Conservation (phyloP, 2,797 vertebrate genomes). For the Sebastes reedi region DNA sequence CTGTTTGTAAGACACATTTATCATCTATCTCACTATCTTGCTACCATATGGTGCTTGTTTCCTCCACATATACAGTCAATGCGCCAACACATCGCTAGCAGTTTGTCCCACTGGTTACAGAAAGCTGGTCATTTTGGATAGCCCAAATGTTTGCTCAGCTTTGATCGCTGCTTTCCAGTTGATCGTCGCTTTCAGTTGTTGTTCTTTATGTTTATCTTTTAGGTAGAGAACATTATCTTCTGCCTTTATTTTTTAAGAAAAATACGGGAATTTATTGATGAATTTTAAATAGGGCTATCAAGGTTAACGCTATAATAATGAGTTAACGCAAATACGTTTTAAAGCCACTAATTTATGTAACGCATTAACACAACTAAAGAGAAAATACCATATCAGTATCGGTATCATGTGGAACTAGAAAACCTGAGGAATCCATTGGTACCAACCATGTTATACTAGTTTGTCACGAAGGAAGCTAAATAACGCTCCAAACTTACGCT, state of each 20-base stretch:
- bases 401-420: fast-evolving
- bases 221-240: neutral
- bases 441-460: no score
- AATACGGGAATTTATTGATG: fast-evolving
- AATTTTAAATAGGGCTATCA: neutral
- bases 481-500: no score
- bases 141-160: neutral
- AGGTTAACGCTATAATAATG: no score
- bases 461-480: no score
- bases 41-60: neutral
- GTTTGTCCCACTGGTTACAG: neutral
- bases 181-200: no score
- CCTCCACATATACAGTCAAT: neutral
- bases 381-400: no score
- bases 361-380: fast-evolving
- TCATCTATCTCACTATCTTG: neutral
- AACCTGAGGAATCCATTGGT: no score
- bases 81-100: neutral
- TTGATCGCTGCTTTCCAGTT: neutral
- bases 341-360: no score
- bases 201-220: neutral
- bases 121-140: neutral
- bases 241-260: neutral
- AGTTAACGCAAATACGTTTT: no score
- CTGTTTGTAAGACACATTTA: neutral